phyloP scores from a whole-genome alignment of 2,888 invertebrate species.

The Apoda limacodes region DNA sequence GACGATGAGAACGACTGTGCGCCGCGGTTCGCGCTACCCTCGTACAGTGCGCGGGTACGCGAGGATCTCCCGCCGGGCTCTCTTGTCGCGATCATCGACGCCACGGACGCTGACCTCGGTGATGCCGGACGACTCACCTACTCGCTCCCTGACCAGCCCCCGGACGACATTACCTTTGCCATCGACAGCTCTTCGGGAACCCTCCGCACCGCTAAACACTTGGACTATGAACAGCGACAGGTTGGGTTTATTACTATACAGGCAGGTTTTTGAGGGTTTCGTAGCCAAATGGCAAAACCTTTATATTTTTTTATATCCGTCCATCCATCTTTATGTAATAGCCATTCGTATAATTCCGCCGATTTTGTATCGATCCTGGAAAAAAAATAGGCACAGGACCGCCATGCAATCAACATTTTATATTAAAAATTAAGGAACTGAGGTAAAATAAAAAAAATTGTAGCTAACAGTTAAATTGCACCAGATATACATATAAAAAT shows the following conservation, averaged over 20 bases:
- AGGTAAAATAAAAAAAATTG: too few relatives aligned
- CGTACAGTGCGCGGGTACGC: constrained; percentile 84
- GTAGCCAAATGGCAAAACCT: too few relatives aligned
- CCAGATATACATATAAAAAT: too few relatives aligned
- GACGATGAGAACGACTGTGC: constrained; percentile 94
- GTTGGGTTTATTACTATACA: too few relatives aligned
- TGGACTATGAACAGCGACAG: constrained; percentile 92
- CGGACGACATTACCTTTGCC: constrained; percentile 78
- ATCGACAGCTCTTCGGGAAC: constrained; percentile 90
- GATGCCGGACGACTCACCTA: constrained; percentile 85
- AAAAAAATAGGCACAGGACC: too few relatives aligned
- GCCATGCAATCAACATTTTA: too few relatives aligned
- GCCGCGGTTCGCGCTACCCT: constrained; percentile 81
- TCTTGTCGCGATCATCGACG: constrained; percentile 84
- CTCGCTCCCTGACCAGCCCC: constrained; percentile 76
- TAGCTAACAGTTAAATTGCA: too few relatives aligned
- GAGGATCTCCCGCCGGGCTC: constrained; percentile 93
- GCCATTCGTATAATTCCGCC: too few relatives aligned
- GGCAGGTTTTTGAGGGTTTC: background rate
- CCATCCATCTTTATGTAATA: too few relatives aligned
- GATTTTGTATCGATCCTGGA: too few relatives aligned
- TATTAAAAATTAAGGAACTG: too few relatives aligned
- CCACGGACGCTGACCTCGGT: constrained; percentile 87
- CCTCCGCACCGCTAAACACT: constrained; percentile 78
- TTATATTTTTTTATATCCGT: too few relatives aligned